Conservation (phyloP, 1,140 invertebrate genomes). For the Thaumatotibia leucotreta region DNA sequence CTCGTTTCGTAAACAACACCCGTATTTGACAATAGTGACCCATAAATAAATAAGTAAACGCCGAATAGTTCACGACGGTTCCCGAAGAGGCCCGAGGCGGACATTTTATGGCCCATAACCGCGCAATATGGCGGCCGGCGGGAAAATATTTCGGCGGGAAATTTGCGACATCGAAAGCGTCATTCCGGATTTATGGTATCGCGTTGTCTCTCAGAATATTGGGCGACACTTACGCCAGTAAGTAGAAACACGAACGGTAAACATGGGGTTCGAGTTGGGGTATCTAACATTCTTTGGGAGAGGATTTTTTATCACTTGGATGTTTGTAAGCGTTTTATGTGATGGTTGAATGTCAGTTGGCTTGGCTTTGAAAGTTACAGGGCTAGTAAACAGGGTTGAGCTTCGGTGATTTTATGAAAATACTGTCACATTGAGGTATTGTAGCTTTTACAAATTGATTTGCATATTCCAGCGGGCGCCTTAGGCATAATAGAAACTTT, state of each 20-base stretch:
- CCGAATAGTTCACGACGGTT: conserved; percentile 4
- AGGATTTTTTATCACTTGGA: conserved; percentile 8
- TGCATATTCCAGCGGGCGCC: too few species aligned
- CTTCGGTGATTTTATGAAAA: not conserved
- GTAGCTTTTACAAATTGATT: too few species aligned
- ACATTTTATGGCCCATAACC: conserved; percentile 53
- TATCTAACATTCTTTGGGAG: not conserved
- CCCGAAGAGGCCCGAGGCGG: conserved; percentile 18
- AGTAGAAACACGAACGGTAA: not conserved
- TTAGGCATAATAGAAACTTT: too few species aligned
- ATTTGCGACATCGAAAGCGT: conserved; percentile 8
- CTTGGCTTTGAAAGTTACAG: not conserved
- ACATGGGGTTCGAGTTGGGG: not conserved
- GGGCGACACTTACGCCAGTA: conserved; percentile 6
- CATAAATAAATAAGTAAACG: conserved; percentile 1
- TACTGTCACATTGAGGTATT: not conserved
- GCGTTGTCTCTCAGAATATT: conserved; percentile 7
- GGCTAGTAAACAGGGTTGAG: not conserved
- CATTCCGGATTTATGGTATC: not conserved
- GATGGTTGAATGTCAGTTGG: not conserved
- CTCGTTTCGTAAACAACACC: conserved; percentile 1
- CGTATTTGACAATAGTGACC: conserved; percentile 11
- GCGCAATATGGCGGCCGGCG: conserved; percentile 42
- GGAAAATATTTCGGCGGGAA: conserved; percentile 12
- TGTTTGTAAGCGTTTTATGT: conserved; percentile 12